Conservation (phyloP, 2,888 invertebrate genomes). For the Macrosoma leucophasiata region DNA sequence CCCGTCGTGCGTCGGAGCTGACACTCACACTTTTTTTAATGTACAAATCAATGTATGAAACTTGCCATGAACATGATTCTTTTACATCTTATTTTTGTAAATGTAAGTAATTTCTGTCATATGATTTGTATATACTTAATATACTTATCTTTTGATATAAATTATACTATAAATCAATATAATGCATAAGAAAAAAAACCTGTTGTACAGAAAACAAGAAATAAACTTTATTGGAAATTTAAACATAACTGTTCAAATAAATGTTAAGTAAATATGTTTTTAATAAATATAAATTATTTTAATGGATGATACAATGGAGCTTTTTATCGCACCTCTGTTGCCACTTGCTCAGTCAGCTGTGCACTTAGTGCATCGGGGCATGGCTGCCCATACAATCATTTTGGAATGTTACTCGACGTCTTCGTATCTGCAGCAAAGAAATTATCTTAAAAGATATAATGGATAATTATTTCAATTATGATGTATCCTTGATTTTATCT, state of each 20-base stretch:
- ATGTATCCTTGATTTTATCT: conserved; percentile 6
- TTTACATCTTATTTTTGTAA: no score
- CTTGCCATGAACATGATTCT: no score
- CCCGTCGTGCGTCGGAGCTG: no score
- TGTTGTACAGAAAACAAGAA: conserved; percentile 63
- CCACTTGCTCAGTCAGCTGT: no score
- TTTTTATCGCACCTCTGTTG: conserved; percentile 7
- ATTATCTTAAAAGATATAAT: no score
- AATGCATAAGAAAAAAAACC: conserved; percentile 18
- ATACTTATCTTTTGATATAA: no score
- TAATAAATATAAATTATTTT: conserved; percentile 50
- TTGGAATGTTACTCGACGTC: conserved; percentile 70
- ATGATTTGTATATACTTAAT: no score
- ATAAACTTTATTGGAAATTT: conserved; percentile 68
- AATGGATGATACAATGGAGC: conserved; percentile 26
- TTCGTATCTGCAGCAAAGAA: conserved; percentile 72
- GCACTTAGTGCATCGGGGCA: conserved; percentile 21
- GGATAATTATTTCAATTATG: conserved; percentile 53
- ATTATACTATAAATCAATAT: no score
- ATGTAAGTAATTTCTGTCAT: no score
- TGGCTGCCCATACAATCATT: conserved; percentile 47
- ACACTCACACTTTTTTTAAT: no score
- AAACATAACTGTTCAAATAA: conserved; percentile 57
- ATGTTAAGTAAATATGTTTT: conserved; percentile 41
- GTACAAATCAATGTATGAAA: no score